Evolutionary conservation across 2,113 vertebrate species (phyloP).

Genomic region (Dermatemys mawii): DNA sequence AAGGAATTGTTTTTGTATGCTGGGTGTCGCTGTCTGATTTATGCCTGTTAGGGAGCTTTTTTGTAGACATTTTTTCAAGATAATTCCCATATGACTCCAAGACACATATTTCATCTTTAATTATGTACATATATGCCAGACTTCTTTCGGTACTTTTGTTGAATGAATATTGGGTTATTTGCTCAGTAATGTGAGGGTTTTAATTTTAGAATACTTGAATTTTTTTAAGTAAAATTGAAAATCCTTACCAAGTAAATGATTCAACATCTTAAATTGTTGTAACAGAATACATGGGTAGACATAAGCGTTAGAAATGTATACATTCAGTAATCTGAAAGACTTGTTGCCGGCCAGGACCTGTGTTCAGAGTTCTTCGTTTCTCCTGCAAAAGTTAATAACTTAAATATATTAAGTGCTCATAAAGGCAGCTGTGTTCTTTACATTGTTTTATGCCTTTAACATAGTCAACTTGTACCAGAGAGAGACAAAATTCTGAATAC

Average conservation of each 20-base stretch:
- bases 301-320: not conserved
- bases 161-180: slow-evolving; percentile 49
- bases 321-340: not conserved
- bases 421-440: not conserved
- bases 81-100: slow-evolving; percentile 40
- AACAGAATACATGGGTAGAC: slow-evolving; percentile 1
- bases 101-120: slow-evolving; percentile 52
- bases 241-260: slow-evolving; percentile 65
- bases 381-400: not conserved
- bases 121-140: slow-evolving; percentile 56
- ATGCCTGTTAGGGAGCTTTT: slow-evolving; percentile 53
- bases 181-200: slow-evolving; percentile 51
- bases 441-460: not conserved
- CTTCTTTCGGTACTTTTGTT: slow-evolving; percentile 68
- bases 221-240: slow-evolving; percentile 64
- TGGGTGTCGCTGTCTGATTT: slow-evolving; percentile 64
- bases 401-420: not conserved
- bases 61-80: slow-evolving; percentile 59
- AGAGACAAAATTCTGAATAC: not conserved
- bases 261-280: slow-evolving; percentile 52
- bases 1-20: slow-evolving; percentile 51
- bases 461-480: not conserved
- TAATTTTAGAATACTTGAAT: slow-evolving; percentile 68
- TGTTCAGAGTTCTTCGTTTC: not conserved
- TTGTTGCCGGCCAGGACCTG: not conserved